These are phyloP conservation scores for Anastatus disparis DNA, from an alignment of 1,140 invertebrate genomes.

Conservation along the genomic window DNA sequence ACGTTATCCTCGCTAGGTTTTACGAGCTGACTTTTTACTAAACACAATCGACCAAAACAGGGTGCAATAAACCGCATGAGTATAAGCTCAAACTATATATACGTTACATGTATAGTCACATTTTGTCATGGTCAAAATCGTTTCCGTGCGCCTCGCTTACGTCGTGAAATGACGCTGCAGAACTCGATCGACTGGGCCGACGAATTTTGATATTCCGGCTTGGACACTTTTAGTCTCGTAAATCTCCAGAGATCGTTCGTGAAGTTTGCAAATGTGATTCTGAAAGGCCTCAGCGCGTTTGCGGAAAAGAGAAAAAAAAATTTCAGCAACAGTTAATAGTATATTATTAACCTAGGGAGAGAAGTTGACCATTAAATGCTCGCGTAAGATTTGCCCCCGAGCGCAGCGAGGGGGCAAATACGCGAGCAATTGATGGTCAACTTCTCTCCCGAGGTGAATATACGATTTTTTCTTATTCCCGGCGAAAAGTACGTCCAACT, in stretches of 20 bases:
- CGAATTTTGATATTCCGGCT: slow-evolving; percentile 9
- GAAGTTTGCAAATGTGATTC: slow-evolving; percentile 7
- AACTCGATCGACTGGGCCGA: too few species aligned
- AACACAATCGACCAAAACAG: neutral
- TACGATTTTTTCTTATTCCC: too few species aligned
- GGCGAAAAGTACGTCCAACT: too few species aligned
- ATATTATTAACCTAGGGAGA: too few species aligned
- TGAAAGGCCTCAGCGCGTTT: too few species aligned
- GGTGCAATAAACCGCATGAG: slow-evolving; percentile 2
- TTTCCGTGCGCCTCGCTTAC: neutral
- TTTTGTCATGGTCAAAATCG: slow-evolving; percentile 25
- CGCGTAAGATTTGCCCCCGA: too few species aligned
- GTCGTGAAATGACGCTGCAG: neutral
- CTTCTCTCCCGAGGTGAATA: too few species aligned
- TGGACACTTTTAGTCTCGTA: slow-evolving; percentile 15
- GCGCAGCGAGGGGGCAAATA: too few species aligned
- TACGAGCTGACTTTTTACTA: neutral
- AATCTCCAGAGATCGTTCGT: slow-evolving; percentile 21
- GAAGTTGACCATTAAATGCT: too few species aligned
- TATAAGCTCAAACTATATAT: neutral
- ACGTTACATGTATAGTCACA: neutral
- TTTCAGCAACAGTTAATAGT: neutral
- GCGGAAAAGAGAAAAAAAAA: neutral
- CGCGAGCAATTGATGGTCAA: too few species aligned
- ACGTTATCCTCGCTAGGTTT: neutral